These are phyloP conservation scores for Crematogaster levior DNA, from an alignment of 2,888 invertebrate species.

Conservation along the genomic window DNA sequence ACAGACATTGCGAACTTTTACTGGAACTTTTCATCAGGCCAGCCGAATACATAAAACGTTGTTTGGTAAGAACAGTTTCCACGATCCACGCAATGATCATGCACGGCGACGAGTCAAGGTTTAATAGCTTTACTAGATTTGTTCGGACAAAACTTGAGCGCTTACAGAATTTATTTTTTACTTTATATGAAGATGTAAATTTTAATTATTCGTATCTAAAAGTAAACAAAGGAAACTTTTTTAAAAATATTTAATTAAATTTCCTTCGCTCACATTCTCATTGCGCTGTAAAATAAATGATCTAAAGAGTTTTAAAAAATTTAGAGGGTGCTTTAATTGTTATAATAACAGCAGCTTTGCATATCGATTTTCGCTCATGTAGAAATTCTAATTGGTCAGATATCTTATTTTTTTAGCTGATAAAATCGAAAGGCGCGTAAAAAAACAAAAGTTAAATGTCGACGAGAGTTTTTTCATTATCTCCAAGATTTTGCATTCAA, in stretches of 20 bases:
- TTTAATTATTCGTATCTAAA: not conserved
- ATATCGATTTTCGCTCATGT: not conserved
- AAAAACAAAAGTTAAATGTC: slow-evolving; percentile 26
- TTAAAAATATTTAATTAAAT: not conserved
- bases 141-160: not conserved
- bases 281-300: not conserved
- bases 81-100: slow-evolving; percentile 9
- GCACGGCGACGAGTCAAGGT: not conserved
- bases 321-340: not conserved
- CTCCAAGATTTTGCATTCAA: slow-evolving; percentile 22
- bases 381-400: not conserved
- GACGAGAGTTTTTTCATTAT: slow-evolving; percentile 49
- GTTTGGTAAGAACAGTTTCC: slow-evolving; percentile 24
- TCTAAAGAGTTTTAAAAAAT: not conserved
- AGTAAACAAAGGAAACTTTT: not conserved
- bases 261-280: not conserved
- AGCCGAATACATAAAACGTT: slow-evolving; percentile 55
- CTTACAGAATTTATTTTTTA: not conserved
- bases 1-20: slow-evolving; percentile 50
- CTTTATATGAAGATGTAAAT: not conserved
- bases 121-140: slow-evolving; percentile 24
- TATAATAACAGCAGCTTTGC: not conserved
- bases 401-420: not conserved
- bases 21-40: slow-evolving; percentile 53
- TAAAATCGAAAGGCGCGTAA: not conserved